A percentile compares a stretch with the other conserved stretches of the same genome.
Evolutionary conservation across 2,797 vertebrate genomes (phyloP).

Genomic region (Cheirogaleus major): DNA sequence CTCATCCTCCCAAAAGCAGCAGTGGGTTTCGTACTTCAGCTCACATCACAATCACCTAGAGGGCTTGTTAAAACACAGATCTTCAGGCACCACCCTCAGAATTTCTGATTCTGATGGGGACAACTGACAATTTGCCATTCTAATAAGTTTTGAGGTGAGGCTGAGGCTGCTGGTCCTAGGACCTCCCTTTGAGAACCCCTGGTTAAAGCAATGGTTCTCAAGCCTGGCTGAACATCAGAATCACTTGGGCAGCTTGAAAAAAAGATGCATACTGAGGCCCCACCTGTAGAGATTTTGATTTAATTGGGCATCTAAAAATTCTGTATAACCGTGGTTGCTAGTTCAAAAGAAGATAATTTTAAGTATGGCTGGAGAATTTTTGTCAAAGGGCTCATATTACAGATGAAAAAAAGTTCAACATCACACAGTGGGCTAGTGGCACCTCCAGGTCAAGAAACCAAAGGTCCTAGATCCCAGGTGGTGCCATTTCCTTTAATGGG

Average conservation of each 20-base stretch:
- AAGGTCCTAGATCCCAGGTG: background rate
- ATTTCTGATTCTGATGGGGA: background rate
- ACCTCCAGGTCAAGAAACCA: background rate
- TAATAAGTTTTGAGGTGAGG: background rate
- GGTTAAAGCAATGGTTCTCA: background rate
- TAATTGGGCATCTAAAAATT: background rate
- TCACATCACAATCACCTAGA: background rate
- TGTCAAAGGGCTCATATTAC: background rate
- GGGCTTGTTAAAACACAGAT: background rate
- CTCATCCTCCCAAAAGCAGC: background rate
- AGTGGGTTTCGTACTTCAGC: background rate
- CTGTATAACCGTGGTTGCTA: background rate
- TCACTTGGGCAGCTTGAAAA: background rate
- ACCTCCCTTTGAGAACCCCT: background rate
- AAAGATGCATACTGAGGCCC: background rate
- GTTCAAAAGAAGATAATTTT: conserved; percentile 10
- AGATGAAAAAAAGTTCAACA: background rate
- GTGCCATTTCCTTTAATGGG: background rate
- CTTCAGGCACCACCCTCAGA: accelerated
- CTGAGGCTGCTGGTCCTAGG: background rate
- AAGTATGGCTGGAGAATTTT: background rate
- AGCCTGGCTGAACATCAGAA: background rate
- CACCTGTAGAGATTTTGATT: background rate
- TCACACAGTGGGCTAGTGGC: background rate
- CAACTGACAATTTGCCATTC: background rate